Conservation (phyloP, 2,113 vertebrate genomes). For the Leiothrix lutea region DNA sequence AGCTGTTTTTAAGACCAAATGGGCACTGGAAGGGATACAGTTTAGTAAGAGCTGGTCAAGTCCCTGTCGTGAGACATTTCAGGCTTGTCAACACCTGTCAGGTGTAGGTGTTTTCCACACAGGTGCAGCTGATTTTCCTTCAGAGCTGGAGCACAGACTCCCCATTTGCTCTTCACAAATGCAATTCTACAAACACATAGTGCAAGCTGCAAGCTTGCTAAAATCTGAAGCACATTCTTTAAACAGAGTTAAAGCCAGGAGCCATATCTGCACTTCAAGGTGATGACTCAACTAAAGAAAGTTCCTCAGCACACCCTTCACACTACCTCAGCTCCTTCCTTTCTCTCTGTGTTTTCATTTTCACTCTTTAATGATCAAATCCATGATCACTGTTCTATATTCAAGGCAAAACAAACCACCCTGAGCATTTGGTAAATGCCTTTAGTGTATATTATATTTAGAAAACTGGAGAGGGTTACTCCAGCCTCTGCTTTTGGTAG, state of each 20-base stretch:
- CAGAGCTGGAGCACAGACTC: not conserved
- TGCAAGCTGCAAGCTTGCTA: not conserved
- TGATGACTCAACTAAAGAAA: not conserved
- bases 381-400: not conserved
- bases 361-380: not conserved
- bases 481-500: conserved; percentile 40
- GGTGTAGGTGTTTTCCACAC: not conserved
- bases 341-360: not conserved
- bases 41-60: not conserved
- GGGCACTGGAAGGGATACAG: not conserved
- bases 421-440: not conserved
- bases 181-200: not conserved
- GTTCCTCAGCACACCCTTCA: not conserved
- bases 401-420: conserved; percentile 13
- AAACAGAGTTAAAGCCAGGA: not conserved
- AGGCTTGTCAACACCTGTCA: not conserved
- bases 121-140: not conserved
- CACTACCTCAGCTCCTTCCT: not conserved
- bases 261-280: not conserved
- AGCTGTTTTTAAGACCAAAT: not conserved
- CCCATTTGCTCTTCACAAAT: not conserved
- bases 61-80: not conserved
- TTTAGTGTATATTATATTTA: not conserved
- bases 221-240: not conserved
- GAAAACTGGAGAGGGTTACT: conserved; percentile 23